Conservation (phyloP, 2,797 vertebrate species). For the Psittacula derbiana region DNA sequence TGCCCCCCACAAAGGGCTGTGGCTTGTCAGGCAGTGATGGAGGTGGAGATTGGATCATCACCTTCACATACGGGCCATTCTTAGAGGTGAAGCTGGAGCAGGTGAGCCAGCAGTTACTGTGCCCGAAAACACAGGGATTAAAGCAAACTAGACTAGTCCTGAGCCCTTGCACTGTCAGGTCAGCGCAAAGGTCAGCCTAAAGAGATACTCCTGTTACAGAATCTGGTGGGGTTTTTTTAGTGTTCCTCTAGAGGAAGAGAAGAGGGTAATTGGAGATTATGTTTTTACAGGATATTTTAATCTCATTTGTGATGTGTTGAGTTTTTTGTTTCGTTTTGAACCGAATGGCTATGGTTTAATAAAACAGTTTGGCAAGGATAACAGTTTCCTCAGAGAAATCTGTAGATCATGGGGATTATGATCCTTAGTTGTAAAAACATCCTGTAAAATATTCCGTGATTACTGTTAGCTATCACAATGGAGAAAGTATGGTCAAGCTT, state of each 20-base stretch:
- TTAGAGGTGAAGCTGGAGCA: not conserved
- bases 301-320: not conserved
- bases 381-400: not conserved
- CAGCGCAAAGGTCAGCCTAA: not conserved
- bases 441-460: not conserved
- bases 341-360: not conserved
- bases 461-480: not conserved
- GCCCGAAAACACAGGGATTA: not conserved
- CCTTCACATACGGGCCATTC: no score
- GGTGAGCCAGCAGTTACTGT: not conserved
- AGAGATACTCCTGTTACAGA: not conserved
- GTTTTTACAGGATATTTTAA: not conserved
- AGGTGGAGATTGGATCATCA: not conserved
- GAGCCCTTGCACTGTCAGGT: not conserved
- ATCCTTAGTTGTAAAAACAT: not conserved
- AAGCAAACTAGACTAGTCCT: not conserved
- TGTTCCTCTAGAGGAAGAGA: not conserved
- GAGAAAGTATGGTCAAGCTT: not conserved
- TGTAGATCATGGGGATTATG: not conserved
- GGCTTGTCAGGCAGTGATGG: not conserved
- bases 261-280: not conserved
- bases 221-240: not conserved
- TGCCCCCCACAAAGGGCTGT: accelerated
- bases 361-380: not conserved
- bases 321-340: not conserved